Base-by-base conservation (phyloP, 2,797 vertebrate genomes). In the Labeo calbasu region DNA sequence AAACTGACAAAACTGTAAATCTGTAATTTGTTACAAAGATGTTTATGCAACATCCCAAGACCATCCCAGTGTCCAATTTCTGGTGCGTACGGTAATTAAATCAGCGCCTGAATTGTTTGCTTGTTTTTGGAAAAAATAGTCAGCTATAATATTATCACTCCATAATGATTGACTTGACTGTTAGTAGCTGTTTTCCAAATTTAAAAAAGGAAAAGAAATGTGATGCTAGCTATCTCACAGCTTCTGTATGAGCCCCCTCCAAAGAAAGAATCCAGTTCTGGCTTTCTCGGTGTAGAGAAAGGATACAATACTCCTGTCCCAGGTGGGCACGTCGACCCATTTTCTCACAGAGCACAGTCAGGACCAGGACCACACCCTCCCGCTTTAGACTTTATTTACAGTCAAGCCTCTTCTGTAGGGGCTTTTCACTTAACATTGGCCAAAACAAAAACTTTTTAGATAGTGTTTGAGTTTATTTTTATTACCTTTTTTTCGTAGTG, bases 261-360 rank as follows among this genome's bases (percentile, higher is more conserved):
- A 43, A 75, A 63, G 81, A 65, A 43, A 50, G 12, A 59, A 72
- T 77, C 7, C n/a, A 77, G 51, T 77, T 83, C 63, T 70, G 25
- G 40, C 25, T 61, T 28, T 71, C 25, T 57, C 11, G 19, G 53
- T 17, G 63, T 75, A 79, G 82, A 61, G 71, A 77, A 79, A 72
- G 59, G 32, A 85, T 89, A 93, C 91, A 93, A 94, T 93, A 91
- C 91, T 87, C 53, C 86, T 86, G 88, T 93, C 92, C 92, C 92
- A 68, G 65, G 85, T 93, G 93, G 92, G 88, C 91, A 88, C 83
- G 90, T 57, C 93, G 92, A 92, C 92, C 94, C 93, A 85, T 81
- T 94, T 95, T 88, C 92, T 90, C 89, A 85, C 89, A 89, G 87
- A 84, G 36, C 55, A 85, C 88, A 85, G 87, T 90, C 82, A 73